phyloP scores from a whole-genome alignment of 1,140 invertebrate genomes.

The Leptinotarsa lineolata region DNA sequence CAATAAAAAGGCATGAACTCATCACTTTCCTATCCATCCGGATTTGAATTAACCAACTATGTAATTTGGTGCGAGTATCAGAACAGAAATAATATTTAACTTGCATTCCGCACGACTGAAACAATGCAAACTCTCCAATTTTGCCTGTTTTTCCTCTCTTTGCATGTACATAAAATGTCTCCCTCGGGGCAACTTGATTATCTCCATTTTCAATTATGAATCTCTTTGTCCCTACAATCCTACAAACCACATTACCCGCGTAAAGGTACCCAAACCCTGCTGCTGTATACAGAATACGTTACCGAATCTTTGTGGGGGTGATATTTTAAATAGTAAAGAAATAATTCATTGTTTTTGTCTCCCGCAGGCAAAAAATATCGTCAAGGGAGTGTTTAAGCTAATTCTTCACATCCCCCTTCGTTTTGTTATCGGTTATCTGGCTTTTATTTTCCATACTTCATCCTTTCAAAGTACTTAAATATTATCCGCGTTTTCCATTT shows the following conservation, averaged over 20 bases:
- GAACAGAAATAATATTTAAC: no score
- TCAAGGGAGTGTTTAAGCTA: slow-evolving; percentile 36
- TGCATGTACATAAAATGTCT: background rate
- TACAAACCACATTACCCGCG: background rate
- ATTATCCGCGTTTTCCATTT: background rate
- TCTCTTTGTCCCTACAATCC: background rate
- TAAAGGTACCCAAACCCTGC: background rate
- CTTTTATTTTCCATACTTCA: slow-evolving; percentile 1
- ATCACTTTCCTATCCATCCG: no score
- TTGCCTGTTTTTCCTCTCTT: background rate
- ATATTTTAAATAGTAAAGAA: background rate
- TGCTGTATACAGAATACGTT: background rate
- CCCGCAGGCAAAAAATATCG: slow-evolving; percentile 4
- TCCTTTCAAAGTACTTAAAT: background rate
- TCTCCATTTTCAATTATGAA: slow-evolving; percentile 3
- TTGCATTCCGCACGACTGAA: background rate
- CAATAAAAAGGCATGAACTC: no score
- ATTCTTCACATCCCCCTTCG: slow-evolving; percentile 38
- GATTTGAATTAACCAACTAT: no score
- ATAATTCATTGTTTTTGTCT: slow-evolving; percentile 8
- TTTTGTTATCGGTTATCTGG: slow-evolving; percentile 11
- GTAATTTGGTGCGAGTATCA: no score
- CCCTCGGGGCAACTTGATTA: background rate
- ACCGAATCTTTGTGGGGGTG: background rate
- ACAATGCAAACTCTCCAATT: slow-evolving; percentile 4